Percentiles rank a stretch among this genome's conserved stretches.
These are phyloP conservation scores for Zygaena filipendulae DNA, from an alignment of 2,888 invertebrate species.

Conservation along the genomic window DNA sequence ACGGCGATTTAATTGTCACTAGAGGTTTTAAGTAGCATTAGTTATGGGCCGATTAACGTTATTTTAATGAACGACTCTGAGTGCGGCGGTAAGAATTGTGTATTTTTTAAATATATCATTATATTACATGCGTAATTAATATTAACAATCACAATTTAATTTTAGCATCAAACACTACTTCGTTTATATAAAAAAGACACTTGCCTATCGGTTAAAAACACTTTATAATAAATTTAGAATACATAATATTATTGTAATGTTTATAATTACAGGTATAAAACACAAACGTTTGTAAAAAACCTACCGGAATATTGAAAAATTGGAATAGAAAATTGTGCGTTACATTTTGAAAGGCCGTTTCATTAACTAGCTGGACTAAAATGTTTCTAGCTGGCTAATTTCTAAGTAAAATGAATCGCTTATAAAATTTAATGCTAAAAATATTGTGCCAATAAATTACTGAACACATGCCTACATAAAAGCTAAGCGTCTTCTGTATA, in stretches of 20 bases:
- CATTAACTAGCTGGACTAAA: slow-evolving; percentile 20
- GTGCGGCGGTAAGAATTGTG: too few relatives aligned
- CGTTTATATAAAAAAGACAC: slow-evolving; percentile 14
- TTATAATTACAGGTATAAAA: too few relatives aligned
- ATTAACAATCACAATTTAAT: too few relatives aligned
- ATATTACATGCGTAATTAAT: too few relatives aligned
- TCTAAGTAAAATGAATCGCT: slow-evolving; percentile 6
- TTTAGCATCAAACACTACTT: slow-evolving; percentile 16
- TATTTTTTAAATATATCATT: too few relatives aligned
- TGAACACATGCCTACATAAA: slow-evolving; percentile 19
- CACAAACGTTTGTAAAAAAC: slow-evolving; percentile 24
- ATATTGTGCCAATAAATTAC: too few relatives aligned
- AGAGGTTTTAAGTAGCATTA: too few relatives aligned
- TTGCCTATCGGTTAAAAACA: slow-evolving; percentile 5
- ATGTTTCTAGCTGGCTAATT: slow-evolving; percentile 3
- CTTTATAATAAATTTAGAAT: slow-evolving; percentile 17
- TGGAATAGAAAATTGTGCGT: slow-evolving; percentile 27
- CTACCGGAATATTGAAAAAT: slow-evolving; percentile 23
- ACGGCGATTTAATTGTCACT: too few relatives aligned
- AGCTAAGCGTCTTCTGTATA: slow-evolving; percentile 50
- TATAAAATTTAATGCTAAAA: too few relatives aligned
- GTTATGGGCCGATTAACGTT: too few relatives aligned
- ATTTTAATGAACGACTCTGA: too few relatives aligned
- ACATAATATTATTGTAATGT: too few relatives aligned
- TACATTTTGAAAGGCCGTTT: slow-evolving; percentile 20